These are phyloP conservation scores for Kryphioiulus occultus DNA, from an alignment of 2,888 invertebrate genomes.

Conservation along the genomic window DNA sequence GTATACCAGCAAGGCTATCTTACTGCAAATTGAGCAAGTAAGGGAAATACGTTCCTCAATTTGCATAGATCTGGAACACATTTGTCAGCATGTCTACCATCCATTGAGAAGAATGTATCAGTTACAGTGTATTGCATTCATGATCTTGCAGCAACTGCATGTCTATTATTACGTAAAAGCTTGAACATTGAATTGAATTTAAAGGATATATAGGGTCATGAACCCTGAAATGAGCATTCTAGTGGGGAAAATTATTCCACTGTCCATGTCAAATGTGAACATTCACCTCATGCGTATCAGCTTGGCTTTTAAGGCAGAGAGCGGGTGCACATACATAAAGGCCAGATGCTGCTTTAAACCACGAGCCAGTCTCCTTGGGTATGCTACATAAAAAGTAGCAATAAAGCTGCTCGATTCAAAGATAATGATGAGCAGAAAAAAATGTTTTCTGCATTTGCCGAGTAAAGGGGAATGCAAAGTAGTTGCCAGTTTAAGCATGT, in stretches of 20 bases:
- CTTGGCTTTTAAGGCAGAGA: neutral
- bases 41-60: too few species aligned
- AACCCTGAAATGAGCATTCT: too few species aligned
- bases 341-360: neutral
- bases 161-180: too few species aligned
- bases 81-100: too few species aligned
- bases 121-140: too few species aligned
- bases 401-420: neutral
- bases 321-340: neutral
- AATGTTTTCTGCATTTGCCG: neutral
- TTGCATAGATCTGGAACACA: too few species aligned
- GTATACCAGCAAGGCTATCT: neutral
- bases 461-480: slow-evolving; percentile 3
- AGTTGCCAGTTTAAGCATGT: neutral
- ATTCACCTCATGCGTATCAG: neutral
- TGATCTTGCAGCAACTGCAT: too few species aligned
- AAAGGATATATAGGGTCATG: too few species aligned
- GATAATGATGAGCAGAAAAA: neutral
- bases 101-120: too few species aligned
- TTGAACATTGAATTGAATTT: too few species aligned
- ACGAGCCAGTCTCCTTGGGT: neutral
- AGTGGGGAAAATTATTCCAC: too few species aligned
- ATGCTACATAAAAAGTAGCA: neutral
- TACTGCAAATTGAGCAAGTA: slow-evolving; percentile 7
- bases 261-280: neutral